Evolutionary conservation across 2,113 vertebrate genomes (phyloP).

Genomic region (Petroica traversi): DNA sequence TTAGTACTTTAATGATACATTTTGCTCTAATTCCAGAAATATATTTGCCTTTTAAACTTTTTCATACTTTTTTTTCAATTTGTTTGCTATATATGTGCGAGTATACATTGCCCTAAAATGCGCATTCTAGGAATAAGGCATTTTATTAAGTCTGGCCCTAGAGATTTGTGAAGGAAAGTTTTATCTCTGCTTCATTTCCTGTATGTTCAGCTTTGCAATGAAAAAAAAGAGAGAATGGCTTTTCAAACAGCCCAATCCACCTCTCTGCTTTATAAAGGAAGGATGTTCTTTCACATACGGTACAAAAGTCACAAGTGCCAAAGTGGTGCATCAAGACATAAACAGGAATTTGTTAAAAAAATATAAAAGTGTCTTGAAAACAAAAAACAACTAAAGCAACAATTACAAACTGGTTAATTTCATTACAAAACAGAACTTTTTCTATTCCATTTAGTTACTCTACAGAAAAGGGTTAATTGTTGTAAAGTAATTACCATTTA

Average conservation of each 20-base stretch:
- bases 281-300: conserved; percentile 51
- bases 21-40: conserved; percentile 74
- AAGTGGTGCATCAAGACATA: conserved; percentile 67
- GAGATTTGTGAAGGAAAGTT: conserved; percentile 71
- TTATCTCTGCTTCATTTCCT: conserved; percentile 64
- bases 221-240: conserved; percentile 60
- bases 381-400: conserved; percentile 72
- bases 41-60: conserved; percentile 72
- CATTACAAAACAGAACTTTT: conserved; percentile 75
- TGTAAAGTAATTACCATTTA: conserved; percentile 49
- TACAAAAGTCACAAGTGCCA: conserved; percentile 79
- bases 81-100: conserved; percentile 64
- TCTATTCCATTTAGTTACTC: conserved; percentile 63
- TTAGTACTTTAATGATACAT: conserved; percentile 72
- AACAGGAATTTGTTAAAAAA: conserved; percentile 69
- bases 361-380: conserved; percentile 72
- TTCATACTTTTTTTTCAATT: conserved; percentile 48
- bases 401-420: conserved; percentile 73
- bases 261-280: conserved; percentile 64
- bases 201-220: conserved; percentile 67
- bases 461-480: conserved; percentile 67
- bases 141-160: conserved; percentile 80
- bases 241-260: conserved; percentile 60
- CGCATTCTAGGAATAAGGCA: conserved; percentile 80
- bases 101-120: conserved; percentile 68